Base-by-base conservation (phyloP, 2,797 vertebrate species). In the Apogon hyalosoma region DNA sequence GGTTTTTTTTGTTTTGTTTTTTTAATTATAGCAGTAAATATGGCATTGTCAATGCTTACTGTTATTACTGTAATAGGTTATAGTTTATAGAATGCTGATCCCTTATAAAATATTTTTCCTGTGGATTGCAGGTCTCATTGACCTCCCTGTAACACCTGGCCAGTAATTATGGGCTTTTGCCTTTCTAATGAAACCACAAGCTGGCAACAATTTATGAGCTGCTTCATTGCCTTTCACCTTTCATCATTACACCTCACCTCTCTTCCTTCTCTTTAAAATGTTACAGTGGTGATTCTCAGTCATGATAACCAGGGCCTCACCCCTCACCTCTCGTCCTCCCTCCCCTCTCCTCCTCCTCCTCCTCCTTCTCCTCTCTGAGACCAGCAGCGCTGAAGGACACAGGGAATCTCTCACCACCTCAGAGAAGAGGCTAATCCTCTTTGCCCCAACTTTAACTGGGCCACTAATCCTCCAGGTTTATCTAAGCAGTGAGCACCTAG, bases 381-480 rank as follows among this genome's bases (percentile, higher is more conserved):
- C 94, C 85, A 51, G 86, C 78, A 80, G 79, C 2, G 65, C 84
- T 94, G 93, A 94, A 95, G 94, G 93, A 93, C 93, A 93, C 87
- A 61, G 79, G 88, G 91, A 91, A 93, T 93, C 92, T 92, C 88
- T 92, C 82, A 85, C 87, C 90, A 93, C 93, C 93, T 92, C 92
- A 88, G 87, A 87, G 91, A 89, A 92, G 85, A 93, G 89, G 92
- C 91, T 95, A 95, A 95, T 94, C 94, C 90, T 94, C 94, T 95
- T 95, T 95, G 92, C 90, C 88, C 88, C 91, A 93, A 94, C 91
- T 94, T 93, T 94, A 93, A 94, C 92, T 91, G 92, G 92, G 92
- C 92, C 90, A 93, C 91, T 95, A 95, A 95, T 95, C 94, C 93
- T 91, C 66, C 84, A 90, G 92, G 92, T 94, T 93, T 93, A 94